Base-by-base conservation (phyloP, 2,888 invertebrate species). In the Corbicula japonica region DNA sequence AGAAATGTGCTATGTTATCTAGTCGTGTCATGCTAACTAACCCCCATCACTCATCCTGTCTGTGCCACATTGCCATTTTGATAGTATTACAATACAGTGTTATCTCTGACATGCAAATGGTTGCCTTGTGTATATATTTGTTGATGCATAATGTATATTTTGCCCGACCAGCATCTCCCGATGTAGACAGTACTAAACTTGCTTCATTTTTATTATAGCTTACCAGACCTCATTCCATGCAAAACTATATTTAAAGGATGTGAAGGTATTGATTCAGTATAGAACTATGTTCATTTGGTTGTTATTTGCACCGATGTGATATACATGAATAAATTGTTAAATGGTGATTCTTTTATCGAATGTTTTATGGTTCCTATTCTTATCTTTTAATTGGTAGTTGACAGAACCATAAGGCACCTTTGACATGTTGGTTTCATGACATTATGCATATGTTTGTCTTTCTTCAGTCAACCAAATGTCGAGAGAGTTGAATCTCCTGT, bases 41-140 rank as follows among this genome's bases (percentile, higher is more conserved):
- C 60, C 12, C 60, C 35, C 58, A 34, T 60, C 34, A 18, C 54
- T 50, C 54, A 26, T 18, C 54, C 54, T 32, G n/a, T 32, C 50
- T 34, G 54, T 72, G 52, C 44, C 71, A 62, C 35, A 48, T 48
- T 70, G 76, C 63, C 76, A 63, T 48, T n/a, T n/a, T n/a, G n/a
- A n/a, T 44, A 69, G 56, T 76, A 76, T 63, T 63, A 70, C 54
- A 38, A 44, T 72, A 10, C 41, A 44, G 54, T 54, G n/a, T 66
- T 66, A 52, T 54, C 34, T 66, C 35, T 56, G n/a, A 10, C 41
- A 12, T 46, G 23, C 28, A 35, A 56, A 50, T 50, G 76, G 76
- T 76, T 76, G 76, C 76, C 76, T 76, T 76, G 56, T 76, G 62
- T 76, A 76, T 69, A 70, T 70, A 68, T 23, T 75, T 62, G 60